A percentile compares a stretch with the other conserved stretches of the same genome.
phyloP scores from a whole-genome alignment of 2,888 invertebrate genomes.

The Tetragonisca angustula region DNA sequence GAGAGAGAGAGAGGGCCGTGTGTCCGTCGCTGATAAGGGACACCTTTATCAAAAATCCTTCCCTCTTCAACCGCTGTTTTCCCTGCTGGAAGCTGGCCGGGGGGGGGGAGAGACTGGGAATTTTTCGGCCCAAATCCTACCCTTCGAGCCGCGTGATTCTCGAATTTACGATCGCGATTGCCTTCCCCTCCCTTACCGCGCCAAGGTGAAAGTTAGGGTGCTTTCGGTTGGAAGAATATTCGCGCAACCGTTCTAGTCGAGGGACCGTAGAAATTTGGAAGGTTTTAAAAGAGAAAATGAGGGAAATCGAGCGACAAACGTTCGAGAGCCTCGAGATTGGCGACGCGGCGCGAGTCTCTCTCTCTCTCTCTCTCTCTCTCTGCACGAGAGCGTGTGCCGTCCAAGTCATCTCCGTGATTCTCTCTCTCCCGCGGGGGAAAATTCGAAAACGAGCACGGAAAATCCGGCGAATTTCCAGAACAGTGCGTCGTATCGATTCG shows the following conservation, averaged over 20 bases:
- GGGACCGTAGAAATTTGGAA: neutral
- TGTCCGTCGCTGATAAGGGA: constrained; percentile 58
- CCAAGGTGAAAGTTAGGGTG: too few species aligned
- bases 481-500: constrained; percentile 83
- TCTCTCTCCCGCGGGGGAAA: constrained; percentile 56
- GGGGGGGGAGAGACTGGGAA: constrained; percentile 11
- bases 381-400: neutral
- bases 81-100: constrained; percentile 7
- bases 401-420: constrained; percentile 6
- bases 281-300: neutral
- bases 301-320: neutral
- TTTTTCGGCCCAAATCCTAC: constrained; percentile 32
- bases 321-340: neutral
- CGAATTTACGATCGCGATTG: constrained; percentile 46
- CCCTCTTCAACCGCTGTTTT: neutral
- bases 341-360: neutral
- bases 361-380: neutral
- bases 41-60: constrained; percentile 55
- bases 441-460: constrained; percentile 78
- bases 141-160: constrained; percentile 45
- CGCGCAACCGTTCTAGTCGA: neutral
- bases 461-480: constrained; percentile 82
- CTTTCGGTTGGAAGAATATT: neutral
- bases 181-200: too few species aligned
- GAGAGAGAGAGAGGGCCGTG: constrained; percentile 20